Evolutionary conservation across 2,113 vertebrate genomes (phyloP), one percentile per base, ranked within the genome.

Genomic region (Forbesichthys agassizii): DNA sequence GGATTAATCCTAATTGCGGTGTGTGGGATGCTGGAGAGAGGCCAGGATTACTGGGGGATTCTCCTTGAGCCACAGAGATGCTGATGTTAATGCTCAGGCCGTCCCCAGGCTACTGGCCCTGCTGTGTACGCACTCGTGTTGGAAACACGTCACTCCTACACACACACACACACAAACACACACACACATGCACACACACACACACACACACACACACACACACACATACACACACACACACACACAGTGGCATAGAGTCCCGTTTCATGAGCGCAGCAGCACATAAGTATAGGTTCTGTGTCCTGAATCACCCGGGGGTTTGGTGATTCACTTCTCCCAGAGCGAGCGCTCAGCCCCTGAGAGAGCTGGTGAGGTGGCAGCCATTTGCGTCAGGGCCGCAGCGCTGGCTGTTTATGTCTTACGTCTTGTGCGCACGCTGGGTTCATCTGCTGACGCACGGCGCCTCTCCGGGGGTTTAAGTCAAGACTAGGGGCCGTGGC

Each of bases 1-100:
- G 82, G 88, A 82, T 91, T 90, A 87, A 79, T 89, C 69, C 75
- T 91, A 91, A 91, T 91, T 90, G 88, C 79, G 64, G 88, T 79
- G 85, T 88, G 88, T 77, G 77, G 88, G 86, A 88, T 80, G 73
- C 82, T 82, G 86, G 79, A 91, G 85, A 88, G 88, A 88, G 80
- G 88, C 83, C 85, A 71, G 85, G 88, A 90, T 91, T 89, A 90
- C 74, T 80, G 68, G 84, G 84, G 82, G 85, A 82, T 91, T 91
- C 86, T 85, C 69, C 78, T 81, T 89, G 84, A 86, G 89, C 89
- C 86, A 36, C 75, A 84, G 75, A 88, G 84, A 89, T 88, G 86
- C 84, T 87, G 86, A 91, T 89, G 83, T 57, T 90, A 91, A 90
- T 87, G 81, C 80, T 84, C 68, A 61, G 80, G 83, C 72, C 80